Evolutionary conservation across 2,797 vertebrate genomes (phyloP), one percentile per base, ranked within the genome.

Genomic region (Sparidentex hasta): DNA sequence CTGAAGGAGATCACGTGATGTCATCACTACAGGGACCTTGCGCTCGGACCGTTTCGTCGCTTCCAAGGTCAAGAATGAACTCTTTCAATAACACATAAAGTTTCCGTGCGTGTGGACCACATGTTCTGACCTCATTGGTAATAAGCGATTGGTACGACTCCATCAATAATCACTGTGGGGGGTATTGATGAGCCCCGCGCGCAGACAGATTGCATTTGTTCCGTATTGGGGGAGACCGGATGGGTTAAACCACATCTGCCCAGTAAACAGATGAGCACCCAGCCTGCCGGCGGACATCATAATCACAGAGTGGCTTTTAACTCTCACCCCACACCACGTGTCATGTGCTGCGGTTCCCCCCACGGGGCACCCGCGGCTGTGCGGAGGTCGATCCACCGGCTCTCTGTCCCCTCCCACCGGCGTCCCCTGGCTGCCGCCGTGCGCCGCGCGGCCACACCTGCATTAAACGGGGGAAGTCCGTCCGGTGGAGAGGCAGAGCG

Each of bases 401-500:
- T 21, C 79, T 54, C 76, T 73, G 82, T 75, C 89, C 76, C 87
- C 91, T 83, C 92, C 91, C 91, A 83, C n/a, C 82, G 67, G 64
- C 86, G 80, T 77, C 88, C 74, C 80, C 69, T 16, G 6, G 46
- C 46, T 18, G 71, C 59, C 63, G 78, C 76, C 51, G 85, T 21
- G 78, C 75, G 50, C 84, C 41, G 84, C 86, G 77, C 87, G 76
- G 89, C 91, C 92, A 91, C 91, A 96, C 90, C 96, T 96, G 91
- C 94, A 93, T 62, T 88, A 95, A 81, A 86, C 82, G 91, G 96
- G 96, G 92, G 92, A 95, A 91, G 91, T 92, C 92, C 88, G 91
- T 85, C 83, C 79, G 77, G 58, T 20, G 65, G 62, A 63, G 81
- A 46, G 47, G 18, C 57, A 59, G 54, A 78, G 74, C 48, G 27